phyloP scores from a whole-genome alignment of 2,888 invertebrate species.

The Philereme vetulata region DNA sequence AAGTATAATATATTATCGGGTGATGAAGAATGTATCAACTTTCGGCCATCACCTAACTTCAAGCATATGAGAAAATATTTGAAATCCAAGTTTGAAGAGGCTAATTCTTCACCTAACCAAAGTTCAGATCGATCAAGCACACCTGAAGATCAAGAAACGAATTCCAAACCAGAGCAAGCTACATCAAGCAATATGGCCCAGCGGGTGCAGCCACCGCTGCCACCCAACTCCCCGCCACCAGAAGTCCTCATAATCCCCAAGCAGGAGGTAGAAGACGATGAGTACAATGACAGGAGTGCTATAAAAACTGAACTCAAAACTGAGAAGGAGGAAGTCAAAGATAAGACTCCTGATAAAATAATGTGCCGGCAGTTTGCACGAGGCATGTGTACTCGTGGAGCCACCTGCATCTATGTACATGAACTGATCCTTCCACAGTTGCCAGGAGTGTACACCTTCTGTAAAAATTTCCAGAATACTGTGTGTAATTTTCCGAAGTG shows the following conservation, averaged over 20 bases:
- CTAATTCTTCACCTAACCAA: conserved; percentile 36
- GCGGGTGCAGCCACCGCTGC: conserved; percentile 54
- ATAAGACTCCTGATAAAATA: conserved; percentile 25
- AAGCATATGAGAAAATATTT: conserved; percentile 70
- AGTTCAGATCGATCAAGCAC: conserved; percentile 24
- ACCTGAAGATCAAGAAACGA: conserved; percentile 16
- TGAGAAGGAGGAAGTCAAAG: conserved; percentile 3
- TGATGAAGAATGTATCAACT: conserved; percentile 56
- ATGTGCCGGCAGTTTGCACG: conserved; percentile 67
- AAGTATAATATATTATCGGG: conserved; percentile 30
- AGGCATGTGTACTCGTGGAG: conserved; percentile 58
- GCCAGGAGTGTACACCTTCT: conserved; percentile 61
- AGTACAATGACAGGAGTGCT: conserved; percentile 25
- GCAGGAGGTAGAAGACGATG: conserved; percentile 52
- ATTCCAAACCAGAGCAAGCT: conserved; percentile 4
- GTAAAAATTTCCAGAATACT: conserved; percentile 62
- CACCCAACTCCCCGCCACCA: conserved; percentile 56
- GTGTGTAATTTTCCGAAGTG: conserved; percentile 57
- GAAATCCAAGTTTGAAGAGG: conserved; percentile 54
- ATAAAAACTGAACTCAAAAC: conserved; percentile 1
- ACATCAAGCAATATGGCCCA: conserved; percentile 18
- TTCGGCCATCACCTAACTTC: conserved; percentile 63
- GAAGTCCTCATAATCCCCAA: conserved; percentile 46
- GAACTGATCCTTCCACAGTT: conserved; percentile 58
- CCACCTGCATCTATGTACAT: conserved; percentile 58